Percentiles rank a stretch among this genome's conserved stretches.
Conservation (phyloP, 2,888 invertebrate species). For the Aspidiotus destructor region DNA sequence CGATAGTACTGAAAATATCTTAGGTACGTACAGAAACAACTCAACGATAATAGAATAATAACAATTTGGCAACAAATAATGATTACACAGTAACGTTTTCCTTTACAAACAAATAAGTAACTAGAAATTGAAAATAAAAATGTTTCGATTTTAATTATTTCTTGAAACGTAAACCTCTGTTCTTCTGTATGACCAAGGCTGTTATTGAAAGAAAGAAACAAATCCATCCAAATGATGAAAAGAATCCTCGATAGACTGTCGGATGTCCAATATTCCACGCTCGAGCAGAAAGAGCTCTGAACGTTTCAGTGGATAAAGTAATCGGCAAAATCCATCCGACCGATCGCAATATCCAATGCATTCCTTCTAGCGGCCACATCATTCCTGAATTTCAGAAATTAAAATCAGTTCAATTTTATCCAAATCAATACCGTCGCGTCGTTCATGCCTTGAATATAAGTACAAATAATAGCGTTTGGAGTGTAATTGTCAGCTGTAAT, state of each 20-base stretch:
- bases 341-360: conserved; percentile 52
- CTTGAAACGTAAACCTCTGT: conserved; percentile 34
- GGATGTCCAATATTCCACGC: conserved; percentile 59
- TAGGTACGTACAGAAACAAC: too few relatives aligned
- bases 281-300: conserved; percentile 65
- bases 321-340: conserved; percentile 63
- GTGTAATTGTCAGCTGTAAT: too few relatives aligned
- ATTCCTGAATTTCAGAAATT: conserved; percentile 35
- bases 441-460: too few relatives aligned
- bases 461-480: too few relatives aligned
- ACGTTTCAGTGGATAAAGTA: conserved; percentile 65
- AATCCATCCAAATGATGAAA: conserved; percentile 58
- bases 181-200: conserved; percentile 46
- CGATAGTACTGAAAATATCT: too few relatives aligned
- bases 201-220: conserved; percentile 50
- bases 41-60: too few relatives aligned
- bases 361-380: conserved; percentile 56
- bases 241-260: conserved; percentile 63
- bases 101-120: too few relatives aligned
- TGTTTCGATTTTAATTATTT: conserved; percentile 2
- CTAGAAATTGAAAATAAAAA: too few relatives aligned
- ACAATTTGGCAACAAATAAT: too few relatives aligned
- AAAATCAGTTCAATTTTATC: not conserved
- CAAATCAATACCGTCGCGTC: too few relatives aligned
- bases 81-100: too few relatives aligned